Conservation (phyloP, 2,888 invertebrate species). For the Pachliopta kotzebuea region DNA sequence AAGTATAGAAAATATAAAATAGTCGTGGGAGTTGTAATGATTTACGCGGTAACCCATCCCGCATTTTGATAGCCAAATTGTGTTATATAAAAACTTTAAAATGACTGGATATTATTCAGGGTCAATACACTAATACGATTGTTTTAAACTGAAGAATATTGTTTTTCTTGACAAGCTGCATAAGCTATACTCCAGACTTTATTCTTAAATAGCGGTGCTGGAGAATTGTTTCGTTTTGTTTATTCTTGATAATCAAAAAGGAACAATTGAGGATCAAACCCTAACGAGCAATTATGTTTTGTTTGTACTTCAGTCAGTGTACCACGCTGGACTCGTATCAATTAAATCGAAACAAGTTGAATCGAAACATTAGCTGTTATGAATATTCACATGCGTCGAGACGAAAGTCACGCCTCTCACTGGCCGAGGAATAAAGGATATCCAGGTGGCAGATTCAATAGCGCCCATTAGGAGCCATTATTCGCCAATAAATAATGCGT, state of each 20-base stretch:
- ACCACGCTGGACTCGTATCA: conserved; percentile 55
- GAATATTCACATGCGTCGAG: conserved; percentile 66
- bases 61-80: background rate
- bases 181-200: conserved; percentile 50
- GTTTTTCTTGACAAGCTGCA: background rate
- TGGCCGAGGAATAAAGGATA: conserved; percentile 63
- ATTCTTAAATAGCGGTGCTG: conserved; percentile 48
- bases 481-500: conserved; percentile 75
- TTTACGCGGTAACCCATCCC: background rate
- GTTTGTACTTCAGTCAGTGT: conserved; percentile 57
- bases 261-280: conserved; percentile 69
- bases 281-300: conserved; percentile 77
- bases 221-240: conserved; percentile 56
- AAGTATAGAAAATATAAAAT: background rate
- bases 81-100: background rate
- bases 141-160: too few species aligned
- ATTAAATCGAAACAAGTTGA: conserved; percentile 61
- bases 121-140: background rate
- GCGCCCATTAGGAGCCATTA: conserved; percentile 78
- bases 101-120: background rate
- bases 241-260: conserved; percentile 46
- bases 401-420: conserved; percentile 47
- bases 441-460: conserved; percentile 76
- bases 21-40: background rate
- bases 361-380: conserved; percentile 53